These are phyloP conservation scores for Venusia cambrica DNA, from an alignment of 2,888 invertebrate genomes.

Conservation along the genomic window DNA sequence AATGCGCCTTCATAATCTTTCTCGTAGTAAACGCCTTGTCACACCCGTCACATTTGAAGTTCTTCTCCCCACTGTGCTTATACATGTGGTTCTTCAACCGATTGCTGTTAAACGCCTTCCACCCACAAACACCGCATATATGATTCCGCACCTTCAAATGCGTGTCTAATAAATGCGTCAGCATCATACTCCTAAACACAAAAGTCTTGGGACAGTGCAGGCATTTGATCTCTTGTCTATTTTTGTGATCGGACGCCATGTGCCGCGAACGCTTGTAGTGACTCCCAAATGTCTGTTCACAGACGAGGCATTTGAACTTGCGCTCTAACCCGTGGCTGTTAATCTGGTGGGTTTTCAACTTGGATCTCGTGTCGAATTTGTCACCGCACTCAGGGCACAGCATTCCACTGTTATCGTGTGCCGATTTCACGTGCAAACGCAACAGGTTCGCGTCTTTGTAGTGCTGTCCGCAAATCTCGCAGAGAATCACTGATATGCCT, in stretches of 20 bases:
- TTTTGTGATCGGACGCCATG: conserved; percentile 67
- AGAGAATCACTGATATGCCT: conserved; percentile 62
- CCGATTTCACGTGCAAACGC: conserved; percentile 55
- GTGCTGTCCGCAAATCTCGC: conserved; percentile 68
- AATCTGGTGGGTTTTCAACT: conserved; percentile 71
- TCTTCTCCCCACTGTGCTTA: conserved; percentile 73
- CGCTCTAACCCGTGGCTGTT: conserved; percentile 67
- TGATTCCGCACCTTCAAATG: conserved; percentile 67
- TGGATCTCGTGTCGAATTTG: conserved; percentile 70
- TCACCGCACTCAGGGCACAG: conserved; percentile 68
- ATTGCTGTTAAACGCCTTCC: conserved; percentile 68
- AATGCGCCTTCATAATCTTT: conserved; percentile 70
- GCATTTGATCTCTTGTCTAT: conserved; percentile 63
- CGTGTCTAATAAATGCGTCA: conserved; percentile 64
- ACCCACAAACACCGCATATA: conserved; percentile 64
- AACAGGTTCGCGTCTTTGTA: conserved; percentile 61
- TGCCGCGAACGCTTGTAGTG: conserved; percentile 64
- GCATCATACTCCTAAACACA: conserved; percentile 71
- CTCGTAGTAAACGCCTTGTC: conserved; percentile 69
- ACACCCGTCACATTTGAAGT: conserved; percentile 66
- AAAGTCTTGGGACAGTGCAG: conserved; percentile 69
- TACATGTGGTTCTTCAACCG: conserved; percentile 76
- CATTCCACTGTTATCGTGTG: conserved; percentile 59
- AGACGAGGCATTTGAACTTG: conserved; percentile 74
- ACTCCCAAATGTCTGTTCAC: conserved; percentile 60